phyloP scores from a whole-genome alignment of 1,140 invertebrate genomes.

The Pseudachorutes palmiensis region DNA sequence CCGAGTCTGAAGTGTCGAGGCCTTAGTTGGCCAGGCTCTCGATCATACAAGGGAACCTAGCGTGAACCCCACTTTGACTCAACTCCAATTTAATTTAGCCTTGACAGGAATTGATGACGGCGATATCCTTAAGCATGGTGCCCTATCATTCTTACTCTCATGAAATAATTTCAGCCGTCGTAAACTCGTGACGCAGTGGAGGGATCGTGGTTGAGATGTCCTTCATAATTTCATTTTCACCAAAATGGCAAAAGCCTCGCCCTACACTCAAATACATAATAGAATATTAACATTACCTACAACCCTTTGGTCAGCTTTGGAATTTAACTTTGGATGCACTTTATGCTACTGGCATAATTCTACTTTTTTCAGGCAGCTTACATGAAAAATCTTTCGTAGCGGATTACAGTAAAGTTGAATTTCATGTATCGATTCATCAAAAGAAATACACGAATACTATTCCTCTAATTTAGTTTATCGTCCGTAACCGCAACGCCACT shows the following conservation, averaged over 20 bases:
- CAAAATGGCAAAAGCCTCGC: too few relatives aligned
- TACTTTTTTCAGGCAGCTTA: not conserved
- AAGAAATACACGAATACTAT: not conserved
- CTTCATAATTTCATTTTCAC: too few relatives aligned
- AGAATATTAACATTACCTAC: too few relatives aligned
- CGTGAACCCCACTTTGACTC: not conserved
- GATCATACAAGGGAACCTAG: not conserved
- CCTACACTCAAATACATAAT: too few relatives aligned
- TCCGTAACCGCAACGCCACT: too few relatives aligned
- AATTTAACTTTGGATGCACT: too few relatives aligned
- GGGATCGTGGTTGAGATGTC: too few relatives aligned
- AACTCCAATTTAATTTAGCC: slow-evolving; percentile 7
- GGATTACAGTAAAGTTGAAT: not conserved
- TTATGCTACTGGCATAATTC: too few relatives aligned
- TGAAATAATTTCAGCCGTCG: not conserved
- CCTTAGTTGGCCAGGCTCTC: too few relatives aligned
- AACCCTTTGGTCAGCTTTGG: not conserved
- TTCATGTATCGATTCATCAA: not conserved
- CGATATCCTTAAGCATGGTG: not conserved
- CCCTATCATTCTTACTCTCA: not conserved
- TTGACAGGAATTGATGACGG: slow-evolving; percentile 11
- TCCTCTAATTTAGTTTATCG: not conserved
- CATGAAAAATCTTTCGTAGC: not conserved
- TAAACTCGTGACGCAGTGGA: too few relatives aligned
- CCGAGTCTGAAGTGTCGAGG: too few relatives aligned